Base-by-base conservation (phyloP, 2,888 invertebrate species). In the Ophioninae sp. region DNA sequence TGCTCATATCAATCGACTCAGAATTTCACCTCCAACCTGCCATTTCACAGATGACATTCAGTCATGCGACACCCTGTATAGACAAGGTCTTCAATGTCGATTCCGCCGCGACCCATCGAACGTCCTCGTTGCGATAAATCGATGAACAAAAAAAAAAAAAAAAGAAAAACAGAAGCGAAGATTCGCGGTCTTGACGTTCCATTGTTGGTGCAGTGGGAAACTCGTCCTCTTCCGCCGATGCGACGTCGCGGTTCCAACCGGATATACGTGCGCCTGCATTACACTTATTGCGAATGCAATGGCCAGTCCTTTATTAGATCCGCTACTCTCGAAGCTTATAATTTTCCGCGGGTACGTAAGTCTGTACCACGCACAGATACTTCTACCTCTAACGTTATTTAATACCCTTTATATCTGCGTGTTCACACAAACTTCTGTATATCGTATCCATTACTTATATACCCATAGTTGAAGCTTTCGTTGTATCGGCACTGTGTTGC, bases 261-360 rank as follows among this genome's bases (percentile, higher is more conserved):
- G 92, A 92, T 91, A 91, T 50, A 50, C 89, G 87, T 88, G 84
- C 79, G 85, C 81, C 78, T 84, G 85, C 87, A 91, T 90, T 89
- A 91, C 90, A 89, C 88, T 88, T 88, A 91, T 92, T 89, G 89
- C 86, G 88, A 88, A 87, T 86, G 85, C 84, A 85, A 86, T 86
- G 85, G 82, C 85, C 86, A 87, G 86, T 79, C 88, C 87, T 91
- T 91, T 90, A 90, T 91, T 91, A 92, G 91, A 91, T 91, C 89
- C 91, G 91, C 91, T 87, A 88, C 84, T 79, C 83, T 79, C 84
- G 81, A 74, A 79, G 83, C 84, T 87, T 80, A 84, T 86, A 84
- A 86, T 87, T 86, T 86, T 80, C 23, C 76, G 65, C 69, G 72
- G 50, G 75, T 69, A 69, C 64, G 56, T 59, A 70, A 62, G 77